A percentile compares a stretch with the other conserved stretches of the same genome.
Evolutionary conservation across 64 coral and sea anemone genomes (phyloP).

Genomic region (Platygyra sinensis): DNA sequence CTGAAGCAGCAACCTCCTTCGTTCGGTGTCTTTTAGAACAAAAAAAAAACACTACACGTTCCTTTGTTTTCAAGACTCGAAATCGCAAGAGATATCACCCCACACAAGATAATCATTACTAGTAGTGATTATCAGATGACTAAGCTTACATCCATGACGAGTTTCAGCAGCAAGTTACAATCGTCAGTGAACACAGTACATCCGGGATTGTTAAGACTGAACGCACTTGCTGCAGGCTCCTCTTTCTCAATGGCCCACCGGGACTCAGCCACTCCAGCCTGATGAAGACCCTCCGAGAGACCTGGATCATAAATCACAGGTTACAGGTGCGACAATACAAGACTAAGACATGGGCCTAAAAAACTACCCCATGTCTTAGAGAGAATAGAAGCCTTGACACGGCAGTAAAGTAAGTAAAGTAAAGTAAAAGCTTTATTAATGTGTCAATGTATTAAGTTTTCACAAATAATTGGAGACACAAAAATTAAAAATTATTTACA

Average conservation of each 20-base stretch:
- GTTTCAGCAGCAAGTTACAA: constrained; percentile 86
- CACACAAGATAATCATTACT: neutral
- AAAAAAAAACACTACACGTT: too few relatives aligned
- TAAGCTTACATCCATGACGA: constrained; percentile 87
- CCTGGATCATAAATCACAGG: constrained; percentile 32
- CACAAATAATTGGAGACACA: too few relatives aligned
- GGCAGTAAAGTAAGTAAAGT: too few relatives aligned
- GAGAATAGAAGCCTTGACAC: too few relatives aligned
- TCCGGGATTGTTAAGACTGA: constrained; percentile 66
- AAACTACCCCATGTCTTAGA: neutral
- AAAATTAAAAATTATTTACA: too few relatives aligned
- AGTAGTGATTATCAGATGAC: neutral
- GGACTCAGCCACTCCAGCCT: constrained; percentile 86
- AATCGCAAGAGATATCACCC: neutral
- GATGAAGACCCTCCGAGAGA: constrained; percentile 94
- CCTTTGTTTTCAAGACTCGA: too few relatives aligned
- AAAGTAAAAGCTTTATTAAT: too few relatives aligned
- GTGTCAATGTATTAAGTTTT: too few relatives aligned
- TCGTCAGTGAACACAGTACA: constrained; percentile 96
- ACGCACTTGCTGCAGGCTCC: constrained; percentile 85
- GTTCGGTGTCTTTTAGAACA: too few relatives aligned
- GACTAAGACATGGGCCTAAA: neutral
- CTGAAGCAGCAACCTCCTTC: too few relatives aligned
- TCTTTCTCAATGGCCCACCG: constrained; percentile 97
- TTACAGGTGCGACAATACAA: neutral